Conservation (phyloP, 2,888 invertebrate genomes). For the Uloborus plumipes region DNA sequence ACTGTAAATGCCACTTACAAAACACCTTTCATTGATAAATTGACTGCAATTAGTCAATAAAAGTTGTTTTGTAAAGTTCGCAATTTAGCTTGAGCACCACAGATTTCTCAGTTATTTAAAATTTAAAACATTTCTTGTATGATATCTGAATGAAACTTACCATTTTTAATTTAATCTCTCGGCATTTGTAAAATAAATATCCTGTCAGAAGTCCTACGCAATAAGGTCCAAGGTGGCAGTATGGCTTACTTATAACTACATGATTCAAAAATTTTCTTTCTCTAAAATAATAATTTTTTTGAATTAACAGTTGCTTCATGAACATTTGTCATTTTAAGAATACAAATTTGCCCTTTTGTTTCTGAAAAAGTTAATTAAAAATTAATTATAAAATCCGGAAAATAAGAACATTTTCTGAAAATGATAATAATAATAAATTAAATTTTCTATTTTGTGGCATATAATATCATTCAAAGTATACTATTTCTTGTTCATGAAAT, state of each 20-base stretch:
- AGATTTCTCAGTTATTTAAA: background rate
- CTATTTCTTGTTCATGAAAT: too few species aligned
- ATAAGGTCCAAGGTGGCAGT: slow-evolving; percentile 61
- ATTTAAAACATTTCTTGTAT: too few species aligned
- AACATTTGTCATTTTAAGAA: background rate
- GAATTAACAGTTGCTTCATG: background rate
- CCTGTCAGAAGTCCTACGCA: slow-evolving; percentile 59
- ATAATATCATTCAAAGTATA: too few species aligned
- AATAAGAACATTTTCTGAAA: too few species aligned
- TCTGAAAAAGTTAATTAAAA: background rate
- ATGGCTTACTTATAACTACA: slow-evolving; percentile 60
- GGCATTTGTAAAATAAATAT: slow-evolving; percentile 52
- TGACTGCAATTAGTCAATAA: too few species aligned
- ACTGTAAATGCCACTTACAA: too few species aligned
- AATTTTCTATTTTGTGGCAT: too few species aligned
- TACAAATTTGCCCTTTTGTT: background rate
- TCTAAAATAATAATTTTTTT: slow-evolving; percentile 9
- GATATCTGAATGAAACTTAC: slow-evolving; percentile 14
- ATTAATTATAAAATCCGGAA: background rate
- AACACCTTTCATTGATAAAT: too few species aligned
- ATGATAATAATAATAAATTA: too few species aligned
- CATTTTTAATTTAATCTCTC: slow-evolving; percentile 48
- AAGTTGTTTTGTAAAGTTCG: too few species aligned
- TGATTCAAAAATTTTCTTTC: slow-evolving; percentile 58
- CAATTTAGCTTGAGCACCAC: too few species aligned